Evolutionary conservation across 2,797 vertebrate species (phyloP).

Genomic region (Bufotes viridis): DNA sequence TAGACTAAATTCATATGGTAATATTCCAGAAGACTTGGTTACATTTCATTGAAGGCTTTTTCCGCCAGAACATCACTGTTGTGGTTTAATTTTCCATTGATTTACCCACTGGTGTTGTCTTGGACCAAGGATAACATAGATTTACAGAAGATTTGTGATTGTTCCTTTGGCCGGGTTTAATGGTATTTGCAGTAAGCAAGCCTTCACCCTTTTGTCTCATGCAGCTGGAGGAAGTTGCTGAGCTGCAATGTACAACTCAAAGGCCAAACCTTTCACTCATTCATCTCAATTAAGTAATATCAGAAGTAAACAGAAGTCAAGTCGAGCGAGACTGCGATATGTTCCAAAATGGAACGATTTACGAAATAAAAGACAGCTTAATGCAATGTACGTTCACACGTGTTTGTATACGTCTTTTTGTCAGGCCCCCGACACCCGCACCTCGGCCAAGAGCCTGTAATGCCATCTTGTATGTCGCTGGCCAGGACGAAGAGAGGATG

Average conservation of each 20-base stretch:
- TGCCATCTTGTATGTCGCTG: slow-evolving; percentile 43
- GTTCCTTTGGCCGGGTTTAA: background rate
- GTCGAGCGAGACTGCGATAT: slow-evolving; percentile 41
- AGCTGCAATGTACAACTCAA: background rate
- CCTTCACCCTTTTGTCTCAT: background rate
- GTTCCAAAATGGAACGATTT: slow-evolving; percentile 58
- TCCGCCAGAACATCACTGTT: background rate
- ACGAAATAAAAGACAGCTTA: slow-evolving; percentile 33
- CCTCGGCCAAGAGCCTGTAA: slow-evolving; percentile 15
- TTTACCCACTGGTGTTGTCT: background rate
- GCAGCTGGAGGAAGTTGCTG: slow-evolving; percentile 34
- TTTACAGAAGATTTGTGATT: background rate
- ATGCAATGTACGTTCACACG: slow-evolving; percentile 42
- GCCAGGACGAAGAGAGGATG: background rate
- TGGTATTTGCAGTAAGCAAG: background rate
- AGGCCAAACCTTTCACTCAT: slow-evolving; percentile 53
- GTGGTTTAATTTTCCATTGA: background rate
- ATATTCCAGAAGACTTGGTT: background rate
- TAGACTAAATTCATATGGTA: background rate
- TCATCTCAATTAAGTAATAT: slow-evolving; percentile 59
- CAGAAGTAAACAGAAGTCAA: slow-evolving; percentile 59
- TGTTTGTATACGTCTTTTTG: slow-evolving; percentile 29
- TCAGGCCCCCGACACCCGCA: slow-evolving; percentile 8
- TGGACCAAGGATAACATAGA: background rate
- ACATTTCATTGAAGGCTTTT: background rate